Evolutionary conservation across 2,888 invertebrate species (phyloP).

Genomic region (Hedychridium roseum): DNA sequence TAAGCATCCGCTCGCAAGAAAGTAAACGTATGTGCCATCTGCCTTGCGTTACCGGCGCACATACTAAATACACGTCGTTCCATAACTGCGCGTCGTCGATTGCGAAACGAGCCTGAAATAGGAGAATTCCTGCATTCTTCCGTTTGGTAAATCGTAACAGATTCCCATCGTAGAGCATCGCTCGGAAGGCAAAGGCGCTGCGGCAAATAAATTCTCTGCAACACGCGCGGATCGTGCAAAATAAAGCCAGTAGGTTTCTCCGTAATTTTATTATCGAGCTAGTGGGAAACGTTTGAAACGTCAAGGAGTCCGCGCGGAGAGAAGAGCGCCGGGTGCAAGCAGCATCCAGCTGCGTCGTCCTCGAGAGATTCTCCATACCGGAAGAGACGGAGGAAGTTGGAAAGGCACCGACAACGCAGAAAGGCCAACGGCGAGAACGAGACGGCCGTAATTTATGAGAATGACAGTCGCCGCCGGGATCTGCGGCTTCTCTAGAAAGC

Average conservation of each 20-base stretch:
- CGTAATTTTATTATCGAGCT: too few relatives aligned
- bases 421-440: background rate
- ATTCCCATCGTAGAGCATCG: background rate
- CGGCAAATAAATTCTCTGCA: too few relatives aligned
- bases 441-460: slow-evolving; percentile 1
- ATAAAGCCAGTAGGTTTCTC: too few relatives aligned
- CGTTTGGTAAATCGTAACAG: background rate
- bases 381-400: background rate
- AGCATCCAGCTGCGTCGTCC: background rate
- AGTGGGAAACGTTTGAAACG: too few relatives aligned
- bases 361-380: background rate
- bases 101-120: background rate
- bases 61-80: background rate
- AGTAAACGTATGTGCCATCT: too few relatives aligned
- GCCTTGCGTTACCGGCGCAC: background rate
- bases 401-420: background rate
- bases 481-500: background rate
- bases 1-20: too few relatives aligned
- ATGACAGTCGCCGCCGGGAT: background rate
- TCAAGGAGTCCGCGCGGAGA: too few relatives aligned
- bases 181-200: too few relatives aligned
- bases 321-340: too few relatives aligned
- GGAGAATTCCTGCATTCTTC: background rate
- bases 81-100: background rate
- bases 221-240: too few relatives aligned